phyloP scores from a whole-genome alignment of 2,113 vertebrate species.

The Apteryx mantelli region DNA sequence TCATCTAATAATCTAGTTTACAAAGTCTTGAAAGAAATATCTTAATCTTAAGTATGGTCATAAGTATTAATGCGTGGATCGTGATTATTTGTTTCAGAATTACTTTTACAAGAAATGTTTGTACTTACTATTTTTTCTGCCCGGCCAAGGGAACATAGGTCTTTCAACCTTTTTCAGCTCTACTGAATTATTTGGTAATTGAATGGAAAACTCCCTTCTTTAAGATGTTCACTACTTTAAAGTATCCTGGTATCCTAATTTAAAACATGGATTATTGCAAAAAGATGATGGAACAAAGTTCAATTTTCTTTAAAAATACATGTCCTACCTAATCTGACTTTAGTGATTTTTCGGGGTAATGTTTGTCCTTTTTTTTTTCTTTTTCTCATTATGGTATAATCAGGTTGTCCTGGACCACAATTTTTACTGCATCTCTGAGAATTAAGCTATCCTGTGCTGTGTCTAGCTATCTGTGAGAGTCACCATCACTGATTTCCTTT shows the following conservation, averaged over 20 bases:
- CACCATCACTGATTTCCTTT: neutral
- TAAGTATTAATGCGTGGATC: neutral
- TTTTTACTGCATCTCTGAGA: neutral
- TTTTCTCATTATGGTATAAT: neutral
- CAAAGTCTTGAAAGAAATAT: neutral
- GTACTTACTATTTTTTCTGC: neutral
- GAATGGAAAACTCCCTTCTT: neutral
- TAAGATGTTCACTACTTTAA: neutral
- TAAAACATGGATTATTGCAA: neutral
- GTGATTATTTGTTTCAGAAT: neutral
- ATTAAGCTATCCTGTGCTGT: neutral
- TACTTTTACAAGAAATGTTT: neutral
- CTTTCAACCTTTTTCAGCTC: neutral
- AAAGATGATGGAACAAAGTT: neutral
- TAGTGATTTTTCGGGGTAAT: neutral
- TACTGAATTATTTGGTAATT: neutral
- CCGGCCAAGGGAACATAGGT: neutral
- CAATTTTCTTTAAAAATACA: neutral
- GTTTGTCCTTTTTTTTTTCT: neutral
- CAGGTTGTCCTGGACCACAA: neutral
- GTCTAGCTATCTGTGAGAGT: neutral
- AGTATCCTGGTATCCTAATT: neutral
- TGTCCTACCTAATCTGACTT: neutral
- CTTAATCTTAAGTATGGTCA: neutral
- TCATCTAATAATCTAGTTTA: slow-evolving; percentile 15